Evolutionary conservation across 2,888 invertebrate genomes (phyloP).

Genomic region (Netelia melanura): DNA sequence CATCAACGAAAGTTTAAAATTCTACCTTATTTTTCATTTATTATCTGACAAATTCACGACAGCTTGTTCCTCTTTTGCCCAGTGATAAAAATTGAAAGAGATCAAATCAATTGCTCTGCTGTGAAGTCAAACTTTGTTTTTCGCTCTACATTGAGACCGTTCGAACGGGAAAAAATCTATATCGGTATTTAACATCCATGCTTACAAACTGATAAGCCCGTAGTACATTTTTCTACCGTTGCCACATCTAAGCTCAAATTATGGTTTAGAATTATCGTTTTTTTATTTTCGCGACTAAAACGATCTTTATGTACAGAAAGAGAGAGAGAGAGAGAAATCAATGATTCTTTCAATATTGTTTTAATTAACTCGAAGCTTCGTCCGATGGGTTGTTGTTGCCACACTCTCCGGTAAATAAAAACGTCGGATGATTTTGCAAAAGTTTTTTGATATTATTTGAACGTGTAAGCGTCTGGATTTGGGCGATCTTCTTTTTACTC

Average conservation of each 20-base stretch:
- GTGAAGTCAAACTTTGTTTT: background rate
- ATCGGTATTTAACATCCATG: background rate
- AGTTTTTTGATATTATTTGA: no score
- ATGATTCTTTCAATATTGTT: no score
- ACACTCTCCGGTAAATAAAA: no score
- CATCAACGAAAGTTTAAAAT: background rate
- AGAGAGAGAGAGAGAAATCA: no score
- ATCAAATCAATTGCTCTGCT: background rate
- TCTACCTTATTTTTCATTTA: background rate
- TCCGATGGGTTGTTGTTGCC: background rate
- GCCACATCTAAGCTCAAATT: background rate
- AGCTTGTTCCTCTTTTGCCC: background rate
- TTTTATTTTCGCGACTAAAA: background rate
- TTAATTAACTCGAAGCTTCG: background rate
- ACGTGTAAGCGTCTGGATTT: no score
- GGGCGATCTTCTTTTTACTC: no score
- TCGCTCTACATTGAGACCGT: background rate
- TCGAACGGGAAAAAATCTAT: background rate
- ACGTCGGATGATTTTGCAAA: no score
- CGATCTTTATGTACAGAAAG: background rate
- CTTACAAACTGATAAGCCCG: constrained; percentile 39
- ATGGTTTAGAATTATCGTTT: background rate
- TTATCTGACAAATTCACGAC: background rate
- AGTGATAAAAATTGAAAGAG: background rate
- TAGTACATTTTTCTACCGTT: background rate